Base-by-base conservation (phyloP, 2,113 vertebrate genomes). In the Rhizomys pruinosus region DNA sequence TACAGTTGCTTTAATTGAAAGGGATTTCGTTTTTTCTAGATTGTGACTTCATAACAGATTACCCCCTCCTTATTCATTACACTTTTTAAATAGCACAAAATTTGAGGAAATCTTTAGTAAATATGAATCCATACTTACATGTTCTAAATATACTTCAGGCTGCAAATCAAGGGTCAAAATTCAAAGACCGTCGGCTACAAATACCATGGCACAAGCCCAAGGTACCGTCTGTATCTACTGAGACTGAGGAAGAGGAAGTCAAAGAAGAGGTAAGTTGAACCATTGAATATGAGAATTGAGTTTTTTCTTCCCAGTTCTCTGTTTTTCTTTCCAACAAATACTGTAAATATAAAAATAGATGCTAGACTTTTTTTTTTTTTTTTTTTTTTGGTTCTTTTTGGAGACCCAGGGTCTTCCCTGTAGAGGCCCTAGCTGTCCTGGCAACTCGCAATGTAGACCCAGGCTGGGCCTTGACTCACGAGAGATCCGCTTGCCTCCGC, bases 161-260 rank as follows among this genome's bases (percentile, higher is more conserved):
- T 98, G 98, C 99, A 97, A 99, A 99, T 98, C 99, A 99, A 97
- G 99, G 99, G 66, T 99, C 99, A 69, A 99, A 98, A 92, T 99
- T 99, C 97, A 99, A 99, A 98, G 99, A 99, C 96, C 98, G 99
- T 37, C 97, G 98, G 96, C 98, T 99, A 77, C 99, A 99, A 97
- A 99, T 99, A 95, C 98, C 99, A 0, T 99, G 99, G 99, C 99
- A 99, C 98, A 99, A 99, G 97, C 99, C 99, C 57, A 99, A 99
- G 97, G 99, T 98, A 71, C 99, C 99, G 2, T 99, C 99, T 55
- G 98, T 99, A 92, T 98, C 99, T 81, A 98, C 99, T 5, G 99
- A 99, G 96, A 98, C 99, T 0, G 99, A 99, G 97, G 99, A 99
- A 72, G 99, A 99, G 78, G 99, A 99, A 87, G 78, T 99, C 27